A percentile compares a stretch with the other conserved stretches of the same genome.
phyloP scores from a whole-genome alignment of 2,888 invertebrate species.

The Acanthococcus lagerstroemiae region DNA sequence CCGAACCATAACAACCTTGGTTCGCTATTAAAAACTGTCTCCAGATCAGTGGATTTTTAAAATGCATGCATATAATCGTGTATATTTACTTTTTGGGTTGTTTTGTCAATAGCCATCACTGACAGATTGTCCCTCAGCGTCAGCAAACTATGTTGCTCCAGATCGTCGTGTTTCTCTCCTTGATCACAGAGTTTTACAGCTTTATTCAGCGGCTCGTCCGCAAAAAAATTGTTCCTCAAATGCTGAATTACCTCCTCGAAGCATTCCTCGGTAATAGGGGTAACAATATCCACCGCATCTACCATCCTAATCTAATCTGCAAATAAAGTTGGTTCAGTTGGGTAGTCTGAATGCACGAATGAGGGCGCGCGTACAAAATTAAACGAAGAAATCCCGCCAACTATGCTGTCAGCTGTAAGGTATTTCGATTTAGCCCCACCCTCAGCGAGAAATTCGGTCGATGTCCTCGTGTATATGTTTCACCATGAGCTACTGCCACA shows the following conservation, averaged over 20 bases:
- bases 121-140: slow-evolving; percentile 68
- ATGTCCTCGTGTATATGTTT: not conserved
- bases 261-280: slow-evolving; percentile 45
- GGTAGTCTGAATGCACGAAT: too few species aligned
- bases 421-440: not conserved
- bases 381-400: not conserved
- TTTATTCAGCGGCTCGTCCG: slow-evolving; percentile 72
- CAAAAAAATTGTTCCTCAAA: slow-evolving; percentile 63
- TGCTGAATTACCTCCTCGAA: slow-evolving; percentile 58
- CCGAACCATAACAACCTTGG: too few species aligned
- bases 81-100: slow-evolving; percentile 48
- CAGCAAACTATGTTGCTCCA: slow-evolving; percentile 60
- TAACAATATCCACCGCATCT: slow-evolving; percentile 38
- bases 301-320: not conserved
- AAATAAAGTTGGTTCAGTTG: too few species aligned
- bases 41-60: too few species aligned
- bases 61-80: not conserved
- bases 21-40: too few species aligned
- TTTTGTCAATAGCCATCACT: slow-evolving; percentile 53
- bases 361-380: too few species aligned
- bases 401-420: not conserved
- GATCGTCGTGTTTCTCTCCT: slow-evolving; percentile 58
- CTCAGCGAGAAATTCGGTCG: not conserved
- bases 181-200: slow-evolving; percentile 59
- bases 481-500: too few species aligned